Evolutionary conservation across 2,113 vertebrate genomes (phyloP), one percentile per base, ranked within the genome.

Genomic region (Urocolius indicus): DNA sequence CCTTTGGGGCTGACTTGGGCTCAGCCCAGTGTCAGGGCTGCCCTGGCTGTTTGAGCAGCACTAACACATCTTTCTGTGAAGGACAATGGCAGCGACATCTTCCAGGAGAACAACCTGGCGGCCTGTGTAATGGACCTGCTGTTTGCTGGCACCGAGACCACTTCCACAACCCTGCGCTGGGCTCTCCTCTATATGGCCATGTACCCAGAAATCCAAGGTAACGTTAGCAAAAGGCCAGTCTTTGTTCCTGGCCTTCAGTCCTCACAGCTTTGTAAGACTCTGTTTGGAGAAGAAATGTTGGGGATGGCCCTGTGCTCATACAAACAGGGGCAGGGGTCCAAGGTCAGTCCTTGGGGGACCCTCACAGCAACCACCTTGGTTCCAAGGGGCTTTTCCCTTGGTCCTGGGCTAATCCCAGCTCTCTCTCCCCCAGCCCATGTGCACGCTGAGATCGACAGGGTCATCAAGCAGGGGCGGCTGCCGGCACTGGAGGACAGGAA

Each of bases 131-230:
- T 98, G 1, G 99, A 99, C 78, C 96, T 99, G 62, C 97, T 99
- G 62, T 59, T 93, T 3, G 98, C 98, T 13, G 98, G 98, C 77
- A 99, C 98, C 0, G 97, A 98, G 87, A 98, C 95, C 58, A 98
- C 97, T 1, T 95, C 97, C 11, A 98, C 98, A 0, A 99, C 98
- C 3, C 49, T 99, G 36, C 94, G 95, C 67, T 99, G 98, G 98
- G 98, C 92, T 29, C 79, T 99, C 49, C 95, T 99, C 0, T 99
- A 95, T n/a, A 98, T 99, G 98, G 98, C 97, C 32, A 11, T 77
- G 3, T 5, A 98, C 55, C 98, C 98, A 7, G 97, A 98, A 66
- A 96, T 98, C 58, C 98, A 99, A 98, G 97, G 98, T 99, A 58
- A 78, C 58, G 0, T 2, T 7, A 23, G 22, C 11, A 34, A 24